These are phyloP conservation scores for Oncorhynchus keta DNA, from an alignment of 2,113 vertebrate genomes.

Conservation along the genomic window DNA sequence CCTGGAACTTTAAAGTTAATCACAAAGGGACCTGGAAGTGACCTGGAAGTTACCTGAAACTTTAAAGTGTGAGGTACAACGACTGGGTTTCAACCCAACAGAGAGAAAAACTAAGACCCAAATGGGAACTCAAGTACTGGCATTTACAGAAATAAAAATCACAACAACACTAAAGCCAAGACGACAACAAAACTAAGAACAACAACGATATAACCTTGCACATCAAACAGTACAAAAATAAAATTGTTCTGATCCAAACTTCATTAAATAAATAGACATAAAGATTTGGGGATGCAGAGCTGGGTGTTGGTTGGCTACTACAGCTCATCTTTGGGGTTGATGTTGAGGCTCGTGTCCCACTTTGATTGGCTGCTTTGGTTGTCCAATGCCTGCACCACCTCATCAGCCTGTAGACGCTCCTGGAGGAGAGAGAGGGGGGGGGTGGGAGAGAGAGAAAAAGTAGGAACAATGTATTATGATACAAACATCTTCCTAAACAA, in stretches of 20 bases:
- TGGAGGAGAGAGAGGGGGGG: constrained; percentile 60
- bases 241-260: constrained; percentile 83
- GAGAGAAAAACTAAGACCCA: constrained; percentile 9
- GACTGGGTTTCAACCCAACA: background rate
- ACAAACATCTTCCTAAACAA: too few species aligned
- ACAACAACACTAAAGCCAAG: background rate
- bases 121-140: constrained; percentile 49
- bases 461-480: too few species aligned
- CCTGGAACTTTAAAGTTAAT: background rate
- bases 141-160: constrained; percentile 23
- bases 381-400: constrained; percentile 85
- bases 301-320: constrained; percentile 60
- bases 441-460: too few species aligned
- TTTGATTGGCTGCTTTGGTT: constrained; percentile 62
- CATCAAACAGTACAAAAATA: constrained; percentile 92
- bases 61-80: background rate
- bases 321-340: constrained; percentile 95
- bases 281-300: constrained; percentile 46
- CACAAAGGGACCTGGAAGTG: background rate
- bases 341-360: constrained; percentile 69
- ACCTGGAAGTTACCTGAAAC: background rate
- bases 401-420: constrained; percentile 94
- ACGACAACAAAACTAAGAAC: constrained; percentile 18
- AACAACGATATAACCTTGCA: constrained; percentile 62
- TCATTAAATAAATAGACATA: constrained; percentile 88